Conservation (phyloP, 1,140 invertebrate genomes). For the Aplysia californica region DNA sequence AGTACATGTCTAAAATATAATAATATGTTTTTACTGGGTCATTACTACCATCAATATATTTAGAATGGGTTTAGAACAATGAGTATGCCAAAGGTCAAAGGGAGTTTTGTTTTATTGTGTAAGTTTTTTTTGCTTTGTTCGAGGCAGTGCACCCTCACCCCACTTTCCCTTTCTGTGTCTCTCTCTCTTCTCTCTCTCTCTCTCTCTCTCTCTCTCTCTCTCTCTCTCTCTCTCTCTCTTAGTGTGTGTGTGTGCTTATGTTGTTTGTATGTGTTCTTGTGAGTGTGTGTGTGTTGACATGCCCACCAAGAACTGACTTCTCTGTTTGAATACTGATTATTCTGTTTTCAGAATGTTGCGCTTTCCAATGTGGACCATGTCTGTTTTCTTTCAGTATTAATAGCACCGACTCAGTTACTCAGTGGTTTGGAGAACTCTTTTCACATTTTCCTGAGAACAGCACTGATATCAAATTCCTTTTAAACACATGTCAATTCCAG, state of each 20-base stretch:
- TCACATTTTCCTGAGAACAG: background rate
- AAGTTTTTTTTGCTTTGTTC: too few species aligned
- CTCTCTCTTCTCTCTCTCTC: slow-evolving; percentile 13
- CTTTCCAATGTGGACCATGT: background rate
- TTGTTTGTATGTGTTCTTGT: background rate
- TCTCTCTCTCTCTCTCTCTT: slow-evolving; percentile 3
- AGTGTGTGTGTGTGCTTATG: background rate
- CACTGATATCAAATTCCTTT: background rate
- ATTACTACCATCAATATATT: too few species aligned
- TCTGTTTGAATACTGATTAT: background rate
- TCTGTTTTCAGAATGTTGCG: background rate
- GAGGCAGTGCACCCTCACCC: background rate
- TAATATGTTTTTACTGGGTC: too few species aligned
- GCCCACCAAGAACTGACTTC: too few species aligned
- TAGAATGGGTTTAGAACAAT: too few species aligned
- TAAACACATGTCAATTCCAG: background rate
- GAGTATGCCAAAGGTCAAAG: too few species aligned
- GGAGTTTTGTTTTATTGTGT: too few species aligned
- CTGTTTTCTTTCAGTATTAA: background rate
- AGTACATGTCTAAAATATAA: too few species aligned
- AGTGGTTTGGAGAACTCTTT: background rate
- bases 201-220: slow-evolving; percentile 8
- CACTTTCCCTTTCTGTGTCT: background rate
- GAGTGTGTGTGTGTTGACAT: too few species aligned
- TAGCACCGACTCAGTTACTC: background rate